Evolutionary conservation across 2,113 vertebrate genomes (phyloP).

Genomic region (Pteruthius melanotis): DNA sequence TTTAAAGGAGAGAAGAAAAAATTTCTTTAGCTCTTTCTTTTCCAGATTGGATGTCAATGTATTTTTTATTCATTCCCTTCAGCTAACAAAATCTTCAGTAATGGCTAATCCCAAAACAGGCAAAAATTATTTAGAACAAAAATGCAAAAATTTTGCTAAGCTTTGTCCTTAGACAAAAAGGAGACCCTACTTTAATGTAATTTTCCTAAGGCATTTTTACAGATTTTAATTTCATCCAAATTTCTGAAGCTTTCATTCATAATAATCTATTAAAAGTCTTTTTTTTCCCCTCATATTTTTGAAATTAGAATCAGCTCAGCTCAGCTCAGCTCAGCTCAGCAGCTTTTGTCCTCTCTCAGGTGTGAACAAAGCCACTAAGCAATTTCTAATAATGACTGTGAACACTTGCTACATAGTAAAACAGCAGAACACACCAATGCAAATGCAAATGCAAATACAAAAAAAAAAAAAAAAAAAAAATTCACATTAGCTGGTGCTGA

Average conservation of each 20-base stretch:
- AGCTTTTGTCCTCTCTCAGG: not conserved
- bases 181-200: not conserved
- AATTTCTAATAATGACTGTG: not conserved
- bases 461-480: not conserved
- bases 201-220: not conserved
- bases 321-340: not conserved
- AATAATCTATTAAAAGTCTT: not conserved
- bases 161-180: not conserved
- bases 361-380: not conserved
- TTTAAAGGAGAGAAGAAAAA: not conserved
- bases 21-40: not conserved
- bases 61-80: not conserved
- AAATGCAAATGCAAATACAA: too few species aligned
- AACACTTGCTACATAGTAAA: not conserved
- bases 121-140: not conserved
- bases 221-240: rapidly evolving
- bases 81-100: not conserved
- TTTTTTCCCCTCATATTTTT: rapidly evolving
- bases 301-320: not conserved
- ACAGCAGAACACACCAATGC: not conserved
- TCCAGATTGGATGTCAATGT: not conserved
- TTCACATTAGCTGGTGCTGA: not conserved
- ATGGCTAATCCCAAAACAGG: not conserved
- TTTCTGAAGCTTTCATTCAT: not conserved
- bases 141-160: not conserved